These are phyloP conservation scores for Phalloptychus januarius DNA, from an alignment of 2,797 vertebrate species.

Conservation along the genomic window DNA sequence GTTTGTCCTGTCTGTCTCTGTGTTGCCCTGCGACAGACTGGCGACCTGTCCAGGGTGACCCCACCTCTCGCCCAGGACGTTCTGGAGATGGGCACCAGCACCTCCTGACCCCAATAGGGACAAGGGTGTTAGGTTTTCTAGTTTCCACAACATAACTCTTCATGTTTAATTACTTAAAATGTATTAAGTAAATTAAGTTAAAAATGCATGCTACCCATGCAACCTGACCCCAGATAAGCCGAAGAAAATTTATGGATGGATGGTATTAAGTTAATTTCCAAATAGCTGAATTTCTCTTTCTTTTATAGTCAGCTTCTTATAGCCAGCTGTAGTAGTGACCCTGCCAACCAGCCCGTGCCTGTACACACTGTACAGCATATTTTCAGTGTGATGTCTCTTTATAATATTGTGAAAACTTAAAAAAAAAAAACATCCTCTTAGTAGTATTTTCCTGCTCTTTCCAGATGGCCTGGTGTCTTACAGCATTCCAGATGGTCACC, in stretches of 20 bases:
- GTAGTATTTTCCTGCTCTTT: constrained; percentile 18
- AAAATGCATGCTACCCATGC: too few relatives aligned
- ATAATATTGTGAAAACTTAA: not conserved
- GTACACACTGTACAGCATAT: not conserved
- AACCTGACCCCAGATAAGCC: too few relatives aligned
- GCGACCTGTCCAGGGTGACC: too few relatives aligned
- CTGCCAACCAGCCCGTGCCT: not conserved
- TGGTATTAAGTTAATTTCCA: not conserved
- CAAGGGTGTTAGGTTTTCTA: not conserved
- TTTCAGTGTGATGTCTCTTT: not conserved
- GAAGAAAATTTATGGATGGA: too few relatives aligned
- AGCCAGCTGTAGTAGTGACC: not conserved
- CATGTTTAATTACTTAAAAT: not conserved
- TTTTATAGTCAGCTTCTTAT: not conserved
- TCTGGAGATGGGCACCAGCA: too few relatives aligned
- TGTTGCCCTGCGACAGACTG: too few relatives aligned
- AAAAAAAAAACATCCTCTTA: not conserved
- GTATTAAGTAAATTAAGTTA: not conserved
- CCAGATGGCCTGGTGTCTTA: constrained; percentile 94
- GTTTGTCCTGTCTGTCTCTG: too few relatives aligned
- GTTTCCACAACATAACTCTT: not conserved
- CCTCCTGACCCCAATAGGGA: too few relatives aligned
- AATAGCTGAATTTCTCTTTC: not conserved
- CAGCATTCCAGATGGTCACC: constrained; percentile 89
- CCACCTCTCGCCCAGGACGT: too few relatives aligned